These are phyloP conservation scores for Ferrisia virgata DNA, from an alignment of 2,888 invertebrate species.

Conservation along the genomic window DNA sequence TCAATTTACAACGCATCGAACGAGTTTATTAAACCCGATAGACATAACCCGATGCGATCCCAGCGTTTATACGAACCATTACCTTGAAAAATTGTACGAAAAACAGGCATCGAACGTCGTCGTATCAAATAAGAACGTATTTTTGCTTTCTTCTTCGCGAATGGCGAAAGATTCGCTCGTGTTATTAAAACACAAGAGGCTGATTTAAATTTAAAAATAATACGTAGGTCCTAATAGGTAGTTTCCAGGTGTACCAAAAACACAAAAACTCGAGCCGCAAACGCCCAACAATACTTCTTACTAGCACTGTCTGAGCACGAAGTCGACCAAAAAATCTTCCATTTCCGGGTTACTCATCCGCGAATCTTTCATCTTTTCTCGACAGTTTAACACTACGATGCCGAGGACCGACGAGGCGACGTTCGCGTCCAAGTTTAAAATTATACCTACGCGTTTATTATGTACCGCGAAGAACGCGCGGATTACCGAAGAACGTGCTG, in stretches of 20 bases:
- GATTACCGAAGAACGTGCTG: conserved; percentile 11
- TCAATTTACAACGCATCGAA: too few relatives aligned
- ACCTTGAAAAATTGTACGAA: too few relatives aligned
- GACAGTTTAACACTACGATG: neutral
- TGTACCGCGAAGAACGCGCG: neutral
- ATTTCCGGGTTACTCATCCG: conserved; percentile 13
- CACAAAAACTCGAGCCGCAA: neutral
- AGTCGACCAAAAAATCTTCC: neutral
- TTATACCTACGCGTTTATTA: neutral
- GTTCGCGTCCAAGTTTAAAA: neutral
- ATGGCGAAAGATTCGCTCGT: neutral
- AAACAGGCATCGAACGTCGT: too few relatives aligned
- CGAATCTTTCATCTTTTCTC: neutral
- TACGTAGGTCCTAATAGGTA: too few relatives aligned
- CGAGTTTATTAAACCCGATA: too few relatives aligned
- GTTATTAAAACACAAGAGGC: too few relatives aligned
- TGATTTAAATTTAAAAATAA: neutral
- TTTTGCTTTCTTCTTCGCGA: too few relatives aligned
- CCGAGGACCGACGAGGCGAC: neutral
- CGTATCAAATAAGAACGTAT: too few relatives aligned
- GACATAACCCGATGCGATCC: too few relatives aligned
- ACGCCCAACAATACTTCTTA: neutral
- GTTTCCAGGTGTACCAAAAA: neutral
- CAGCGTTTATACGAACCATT: too few relatives aligned
- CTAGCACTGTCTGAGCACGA: neutral